Evolutionary conservation across 2,797 vertebrate species (phyloP), one percentile per base, ranked within the genome.

Genomic region (Chrosomus eos): DNA sequence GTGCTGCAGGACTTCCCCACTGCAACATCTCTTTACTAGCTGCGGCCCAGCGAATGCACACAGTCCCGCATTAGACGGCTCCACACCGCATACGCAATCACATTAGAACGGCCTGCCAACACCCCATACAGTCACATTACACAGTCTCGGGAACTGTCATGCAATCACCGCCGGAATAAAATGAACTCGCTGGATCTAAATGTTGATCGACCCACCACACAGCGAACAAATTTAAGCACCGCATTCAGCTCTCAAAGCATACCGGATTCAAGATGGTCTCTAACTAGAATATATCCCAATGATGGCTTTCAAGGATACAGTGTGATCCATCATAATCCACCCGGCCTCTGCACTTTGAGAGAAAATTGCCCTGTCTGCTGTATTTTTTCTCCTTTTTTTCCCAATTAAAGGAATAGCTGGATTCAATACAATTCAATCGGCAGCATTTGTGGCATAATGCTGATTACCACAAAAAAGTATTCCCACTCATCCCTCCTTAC

Each of bases 1-100:
- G 90, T 90, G 92, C 92, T 92, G 93, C 93, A 93, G 90, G 91
- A 91, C 91, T 92, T 92, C 93, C 94, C 94, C 88, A 62, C 84
- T 9, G 92, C 92, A 93, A 94, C 93, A 93, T 94, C 93, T 93
- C 92, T 95, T 92, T 87, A 88, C 88, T 89, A 90, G 91, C 45
- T 87, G 89, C 85, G 90, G 90, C 92, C 91, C 92, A 91, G 90
- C 31, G 75, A 92, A 89, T 87, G 89, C 91, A 93, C 91, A 90
- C 90, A 58, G 76, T 60, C 26, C 64, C 14, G 64, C 80, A 82
- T 70, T 48, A 71, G 72, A 60, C 18, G 9, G 51, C 70, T 75
- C 68, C 80, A 43, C 23, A 38, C 84, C 60, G 70, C 85, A 85
- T 87, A 71, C 81, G 85, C 92, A 86, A 86, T 86, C 62, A 51